Percentiles rank a stretch among this genome's conserved stretches.
Conservation (phyloP, 2,113 vertebrate species). For the Psophia crepitans region DNA sequence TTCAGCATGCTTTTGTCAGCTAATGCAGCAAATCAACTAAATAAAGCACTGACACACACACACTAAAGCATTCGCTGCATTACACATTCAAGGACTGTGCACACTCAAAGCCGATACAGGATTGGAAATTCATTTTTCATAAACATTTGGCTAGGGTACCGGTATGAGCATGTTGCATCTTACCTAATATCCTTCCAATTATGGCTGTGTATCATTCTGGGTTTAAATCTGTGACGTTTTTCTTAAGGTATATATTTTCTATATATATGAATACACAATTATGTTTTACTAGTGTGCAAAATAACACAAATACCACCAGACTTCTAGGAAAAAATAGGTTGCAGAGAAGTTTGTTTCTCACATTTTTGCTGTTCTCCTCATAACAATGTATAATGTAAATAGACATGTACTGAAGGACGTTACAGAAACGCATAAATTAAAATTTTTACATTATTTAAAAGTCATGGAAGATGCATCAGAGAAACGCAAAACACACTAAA, state of each 20-base stretch:
- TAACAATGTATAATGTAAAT: not conserved
- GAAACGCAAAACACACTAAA: not conserved
- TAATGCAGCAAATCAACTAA: not conserved
- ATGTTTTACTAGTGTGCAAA: not conserved
- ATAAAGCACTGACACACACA: not conserved
- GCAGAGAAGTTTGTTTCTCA: not conserved
- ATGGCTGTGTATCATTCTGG: not conserved
- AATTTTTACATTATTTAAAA: not conserved
- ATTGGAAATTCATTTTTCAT: not conserved
- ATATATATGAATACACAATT: not conserved
- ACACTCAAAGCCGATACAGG: not conserved
- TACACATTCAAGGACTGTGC: not conserved
- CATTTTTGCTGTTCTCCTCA: not conserved
- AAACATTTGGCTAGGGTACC: not conserved
- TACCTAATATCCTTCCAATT: not conserved
- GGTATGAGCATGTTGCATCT: not conserved
- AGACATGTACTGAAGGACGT: not conserved
- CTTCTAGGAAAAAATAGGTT: not conserved
- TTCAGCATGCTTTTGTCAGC: not conserved
- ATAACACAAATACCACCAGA: not conserved
- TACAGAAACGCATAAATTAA: not conserved
- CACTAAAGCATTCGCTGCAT: not conserved
- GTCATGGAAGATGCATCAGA: not conserved
- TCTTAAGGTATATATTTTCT: not conserved
- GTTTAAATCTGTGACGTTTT: not conserved